Conservation (phyloP, 2,113 vertebrate genomes). For the Gavialis gangeticus region DNA sequence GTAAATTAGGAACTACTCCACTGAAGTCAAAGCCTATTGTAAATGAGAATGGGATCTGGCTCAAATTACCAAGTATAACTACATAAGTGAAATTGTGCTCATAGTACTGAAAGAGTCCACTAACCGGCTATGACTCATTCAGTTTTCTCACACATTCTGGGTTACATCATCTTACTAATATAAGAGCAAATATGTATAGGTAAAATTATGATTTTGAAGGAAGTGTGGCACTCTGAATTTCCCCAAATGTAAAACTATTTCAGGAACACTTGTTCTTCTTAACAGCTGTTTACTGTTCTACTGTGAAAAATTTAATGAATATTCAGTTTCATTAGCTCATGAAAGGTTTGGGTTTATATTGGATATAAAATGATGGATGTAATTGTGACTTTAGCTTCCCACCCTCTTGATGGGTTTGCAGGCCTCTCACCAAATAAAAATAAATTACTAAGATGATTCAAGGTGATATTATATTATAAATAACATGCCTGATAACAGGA, state of each 20-base stretch:
- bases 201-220: not conserved
- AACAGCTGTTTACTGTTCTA: not conserved
- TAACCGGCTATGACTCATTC: constrained; percentile 19
- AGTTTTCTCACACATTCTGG: constrained; percentile 19
- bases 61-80: not conserved
- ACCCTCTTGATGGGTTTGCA: not conserved
- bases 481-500: not conserved
- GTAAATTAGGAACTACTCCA: not conserved
- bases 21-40: not conserved
- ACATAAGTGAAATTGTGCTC: not conserved
- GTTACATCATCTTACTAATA: constrained; percentile 24
- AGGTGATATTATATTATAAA: not conserved
- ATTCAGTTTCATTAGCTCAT: not conserved
- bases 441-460: not conserved
- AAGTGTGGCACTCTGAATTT: constrained; percentile 1
- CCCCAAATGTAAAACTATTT: constrained; percentile 15
- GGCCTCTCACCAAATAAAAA: not conserved
- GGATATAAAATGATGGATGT: not conserved
- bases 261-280: constrained; percentile 41
- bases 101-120: constrained; percentile 8
- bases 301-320: not conserved
- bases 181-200: constrained; percentile 3
- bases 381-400: not conserved
- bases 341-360: not conserved
- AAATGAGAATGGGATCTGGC: not conserved